Evolutionary conservation across 2,113 vertebrate species (phyloP), one percentile per base, ranked within the genome.

Genomic region (Baryphthengus martii): DNA sequence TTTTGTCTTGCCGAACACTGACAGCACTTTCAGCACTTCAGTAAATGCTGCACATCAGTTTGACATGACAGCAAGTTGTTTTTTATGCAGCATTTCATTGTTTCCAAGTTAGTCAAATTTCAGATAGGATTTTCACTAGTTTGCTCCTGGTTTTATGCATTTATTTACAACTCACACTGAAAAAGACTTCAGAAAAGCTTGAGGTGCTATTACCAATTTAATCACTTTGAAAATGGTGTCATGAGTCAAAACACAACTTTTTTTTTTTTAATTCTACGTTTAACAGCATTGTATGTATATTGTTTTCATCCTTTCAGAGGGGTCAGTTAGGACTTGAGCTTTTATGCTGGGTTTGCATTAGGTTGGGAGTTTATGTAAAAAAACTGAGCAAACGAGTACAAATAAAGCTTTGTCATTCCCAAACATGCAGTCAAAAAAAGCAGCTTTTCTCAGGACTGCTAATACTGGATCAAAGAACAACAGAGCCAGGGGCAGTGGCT

Each of bases 361-460:
- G 88, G 75, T 17, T 89, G 53, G 33, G 77, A 66, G 49, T 65
- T 95, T 93, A 88, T 24, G 28, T 74, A 93, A 87, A 95, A 91
- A 80, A 89, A 15, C 7, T 35, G 39, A 91, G 80, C 80, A 56
- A 72, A 90, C 29, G 21, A 75, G 61, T 35, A 96, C 95, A 95
- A 95, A 40, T 44, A 81, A 71, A 89, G 68, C 94, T 95, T 93
- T 97, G 92, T 96, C 40, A 42, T 56, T 89, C 47, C 58, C 63
- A 59, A 93, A 77, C 52, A 45, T 13, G 45, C 33, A 80, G 88
- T 74, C 63, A 74, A 92, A 90, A 90, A 97, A 95, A 96, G 95
- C 84, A 92, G 96, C 96, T 96, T 96, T 95, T 85, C 95, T 88
- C 56, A n/a, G 35, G 65, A 44, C 52, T 53, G 68, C 68, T 95